Base-by-base conservation (phyloP, 2,888 invertebrate genomes). In the Anorthoa munda region DNA sequence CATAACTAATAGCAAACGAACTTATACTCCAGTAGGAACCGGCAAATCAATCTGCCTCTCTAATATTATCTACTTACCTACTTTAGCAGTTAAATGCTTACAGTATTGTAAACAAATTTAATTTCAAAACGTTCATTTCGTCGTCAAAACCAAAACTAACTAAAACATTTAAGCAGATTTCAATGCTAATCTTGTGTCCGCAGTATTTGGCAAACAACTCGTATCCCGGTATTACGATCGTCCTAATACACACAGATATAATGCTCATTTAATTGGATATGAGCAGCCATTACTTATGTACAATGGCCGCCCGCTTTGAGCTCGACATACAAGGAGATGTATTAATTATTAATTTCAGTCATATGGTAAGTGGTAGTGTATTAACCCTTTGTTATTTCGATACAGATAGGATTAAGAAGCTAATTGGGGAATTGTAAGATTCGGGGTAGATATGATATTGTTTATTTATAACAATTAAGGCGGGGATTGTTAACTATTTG, bases 231-330 rank as follows among this genome's bases (percentile, higher is more conserved):
- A 76, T 82, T 73, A 76, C 56, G n/a, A 69, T 66, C 50, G n/a
- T 77, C 31, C 66, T 60, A 72, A 75, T 73, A 80, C 64, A 74
- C 39, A 68, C 64, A 72, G 66, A 66, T 53, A 81, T 71, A 79
- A 87, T 81, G 86, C 74, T 81, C 83, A 86, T 88, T 89, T 92
- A 93, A 92, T 92, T 91, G 90, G 89, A 90, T 88, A 84, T 78
- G 87, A 87, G 84, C 84, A 79, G 80, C 86, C 86, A 91, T 90
- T 90, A 90, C 85, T 90, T 88, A 85, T 81, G 81, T 78, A 84
- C 87, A 87, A 87, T 87, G 79, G 85, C 80, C 82, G 69, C 75
- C 80, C 66, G 85, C 85, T 84, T 85, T 82, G 86, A 87, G 69
- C 75, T 51, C 82, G 77, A 66, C 69, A 77, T 67, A 77, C 77